Percentiles rank a stretch among this genome's conserved stretches.
Evolutionary conservation across 2,888 invertebrate species (phyloP).

Genomic region (Drosophila mercatorum): DNA sequence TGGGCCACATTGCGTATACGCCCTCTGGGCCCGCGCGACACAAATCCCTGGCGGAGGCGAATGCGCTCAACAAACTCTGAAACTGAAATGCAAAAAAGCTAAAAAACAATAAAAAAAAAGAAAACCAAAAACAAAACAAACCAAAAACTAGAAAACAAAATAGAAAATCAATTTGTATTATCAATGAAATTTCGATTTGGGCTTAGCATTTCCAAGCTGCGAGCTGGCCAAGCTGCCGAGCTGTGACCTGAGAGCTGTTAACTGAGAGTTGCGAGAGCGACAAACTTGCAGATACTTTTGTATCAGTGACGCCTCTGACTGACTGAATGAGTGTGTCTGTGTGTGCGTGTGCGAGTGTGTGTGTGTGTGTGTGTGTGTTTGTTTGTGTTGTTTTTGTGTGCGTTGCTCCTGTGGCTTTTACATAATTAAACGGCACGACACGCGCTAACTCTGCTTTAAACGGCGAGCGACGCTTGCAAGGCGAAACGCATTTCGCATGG

Average conservation of each 20-base stretch:
- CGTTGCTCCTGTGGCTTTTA: conserved; percentile 69
- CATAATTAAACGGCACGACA: conserved; percentile 75
- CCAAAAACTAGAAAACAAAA: conserved; percentile 14
- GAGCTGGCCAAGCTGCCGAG: conserved; percentile 21
- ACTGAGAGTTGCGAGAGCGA: conserved; percentile 34
- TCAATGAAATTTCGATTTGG: conserved; percentile 71
- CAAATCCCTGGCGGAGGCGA: conserved; percentile 34
- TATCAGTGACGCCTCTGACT: conserved; percentile 42
- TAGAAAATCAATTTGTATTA: conserved; percentile 75
- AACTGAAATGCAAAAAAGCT: conserved; percentile 25
- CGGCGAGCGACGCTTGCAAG: conserved; percentile 45
- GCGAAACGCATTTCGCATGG: conserved; percentile 11
- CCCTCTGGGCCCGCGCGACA: conserved; percentile 25
- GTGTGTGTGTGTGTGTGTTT: conserved; percentile 12
- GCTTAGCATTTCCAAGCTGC: conserved; percentile 6
- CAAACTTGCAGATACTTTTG: conserved; percentile 60
- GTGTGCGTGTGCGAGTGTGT: conserved; percentile 5
- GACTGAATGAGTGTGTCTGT: conserved; percentile 19
- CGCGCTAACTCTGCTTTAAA: conserved; percentile 69
- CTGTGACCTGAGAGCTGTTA: conserved; percentile 28
- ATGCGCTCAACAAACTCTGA: conserved; percentile 25
- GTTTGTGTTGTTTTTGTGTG: conserved; percentile 36
- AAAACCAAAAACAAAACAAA: conserved; percentile 1
- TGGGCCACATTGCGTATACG: conserved; percentile 56
- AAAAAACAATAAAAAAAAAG: conserved; percentile 13